These are phyloP conservation scores for Psylliodes chrysocephalus DNA, from an alignment of 2,888 invertebrate species.

Conservation along the genomic window DNA sequence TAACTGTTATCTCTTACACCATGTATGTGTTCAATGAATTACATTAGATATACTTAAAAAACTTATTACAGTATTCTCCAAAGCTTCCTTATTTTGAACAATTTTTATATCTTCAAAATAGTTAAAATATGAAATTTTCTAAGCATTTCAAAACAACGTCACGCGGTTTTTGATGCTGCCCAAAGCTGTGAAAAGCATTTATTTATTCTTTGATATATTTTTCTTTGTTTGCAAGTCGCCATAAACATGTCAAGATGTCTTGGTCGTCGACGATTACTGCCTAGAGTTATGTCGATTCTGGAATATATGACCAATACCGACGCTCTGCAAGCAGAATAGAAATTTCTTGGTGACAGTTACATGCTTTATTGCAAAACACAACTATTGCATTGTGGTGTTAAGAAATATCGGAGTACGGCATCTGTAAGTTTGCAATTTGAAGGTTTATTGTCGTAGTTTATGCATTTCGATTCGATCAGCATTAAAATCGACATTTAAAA, in stretches of 20 bases:
- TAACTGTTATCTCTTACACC: too few relatives aligned
- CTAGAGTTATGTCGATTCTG: conserved; percentile 42
- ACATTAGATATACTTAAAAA: too few relatives aligned
- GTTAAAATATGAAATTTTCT: too few relatives aligned
- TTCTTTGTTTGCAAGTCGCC: conserved; percentile 40
- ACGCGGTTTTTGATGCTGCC: not conserved
- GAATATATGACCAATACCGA: conserved; percentile 40
- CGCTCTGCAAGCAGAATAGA: conserved; percentile 35
- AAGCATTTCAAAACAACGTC: conserved; percentile 2
- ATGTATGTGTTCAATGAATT: too few relatives aligned
- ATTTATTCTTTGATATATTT: conserved; percentile 18
- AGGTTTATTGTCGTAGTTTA: not conserved
- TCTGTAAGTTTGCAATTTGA: not conserved
- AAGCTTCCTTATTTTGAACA: too few relatives aligned
- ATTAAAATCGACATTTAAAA: too few relatives aligned
- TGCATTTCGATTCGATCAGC: too few relatives aligned
- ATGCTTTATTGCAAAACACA: conserved; percentile 41
- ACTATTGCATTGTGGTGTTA: conserved; percentile 32
- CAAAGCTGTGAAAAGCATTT: conserved; percentile 17
- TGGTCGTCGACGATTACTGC: conserved; percentile 44
- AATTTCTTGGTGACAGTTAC: conserved; percentile 43
- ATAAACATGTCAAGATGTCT: conserved; percentile 49
- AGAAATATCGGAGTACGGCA: not conserved
- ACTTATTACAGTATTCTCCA: too few relatives aligned
- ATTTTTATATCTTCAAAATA: too few relatives aligned